These are phyloP conservation scores for Entomyzon cyanotis DNA, from an alignment of 2,113 vertebrate genomes.

Conservation along the genomic window DNA sequence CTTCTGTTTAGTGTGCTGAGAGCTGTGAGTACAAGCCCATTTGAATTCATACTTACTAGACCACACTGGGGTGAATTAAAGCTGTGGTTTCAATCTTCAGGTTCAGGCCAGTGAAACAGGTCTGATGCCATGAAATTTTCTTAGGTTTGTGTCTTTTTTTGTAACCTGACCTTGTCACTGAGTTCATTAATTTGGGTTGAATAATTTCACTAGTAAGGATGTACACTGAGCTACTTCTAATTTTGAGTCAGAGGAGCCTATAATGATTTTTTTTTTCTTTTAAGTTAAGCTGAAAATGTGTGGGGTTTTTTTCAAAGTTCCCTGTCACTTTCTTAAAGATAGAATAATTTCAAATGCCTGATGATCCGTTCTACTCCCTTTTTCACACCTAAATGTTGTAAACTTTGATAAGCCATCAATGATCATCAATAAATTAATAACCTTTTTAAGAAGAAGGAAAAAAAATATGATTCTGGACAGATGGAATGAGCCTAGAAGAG, in stretches of 20 bases:
- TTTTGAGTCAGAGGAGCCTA: neutral
- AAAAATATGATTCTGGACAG: neutral
- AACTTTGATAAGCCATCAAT: neutral
- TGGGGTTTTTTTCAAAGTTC: neutral
- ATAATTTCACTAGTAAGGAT: neutral
- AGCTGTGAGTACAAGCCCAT: neutral
- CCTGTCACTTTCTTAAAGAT: neutral
- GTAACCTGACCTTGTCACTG: neutral
- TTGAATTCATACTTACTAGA: neutral
- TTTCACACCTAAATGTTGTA: neutral
- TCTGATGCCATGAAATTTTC: neutral
- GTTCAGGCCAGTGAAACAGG: neutral
- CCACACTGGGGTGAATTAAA: neutral
- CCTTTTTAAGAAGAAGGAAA: neutral
- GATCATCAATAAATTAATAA: neutral
- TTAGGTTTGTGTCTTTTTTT: neutral
- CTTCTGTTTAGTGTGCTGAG: neutral
- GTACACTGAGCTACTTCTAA: neutral
- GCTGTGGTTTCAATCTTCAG: neutral
- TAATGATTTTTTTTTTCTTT: neutral
- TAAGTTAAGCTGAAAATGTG: neutral
- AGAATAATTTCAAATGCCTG: neutral
- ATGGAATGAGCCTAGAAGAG: neutral
- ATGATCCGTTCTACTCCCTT: neutral
- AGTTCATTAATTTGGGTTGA: neutral